Evolutionary conservation across 2,113 vertebrate genomes (phyloP).

Genomic region (Etheostoma cragini): DNA sequence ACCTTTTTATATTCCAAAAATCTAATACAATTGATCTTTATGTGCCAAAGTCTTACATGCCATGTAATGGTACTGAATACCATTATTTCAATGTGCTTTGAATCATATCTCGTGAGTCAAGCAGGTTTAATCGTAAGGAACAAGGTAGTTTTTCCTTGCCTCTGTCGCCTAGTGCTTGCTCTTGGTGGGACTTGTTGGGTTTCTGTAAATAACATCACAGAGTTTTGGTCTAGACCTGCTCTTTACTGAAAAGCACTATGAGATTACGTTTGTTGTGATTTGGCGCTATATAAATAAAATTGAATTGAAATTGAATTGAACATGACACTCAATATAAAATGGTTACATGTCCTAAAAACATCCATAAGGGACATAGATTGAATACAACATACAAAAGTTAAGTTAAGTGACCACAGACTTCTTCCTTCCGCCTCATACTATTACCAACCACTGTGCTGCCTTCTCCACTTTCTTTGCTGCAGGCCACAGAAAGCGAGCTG

Average conservation of each 20-base stretch:
- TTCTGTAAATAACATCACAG: too few relatives aligned
- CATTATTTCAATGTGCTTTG: background rate
- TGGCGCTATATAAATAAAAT: too few relatives aligned
- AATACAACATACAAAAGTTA: background rate
- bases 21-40: background rate
- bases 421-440: background rate
- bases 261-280: too few relatives aligned
- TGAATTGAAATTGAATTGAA: too few relatives aligned
- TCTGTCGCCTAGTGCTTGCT: too few relatives aligned
- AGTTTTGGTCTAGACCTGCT: too few relatives aligned
- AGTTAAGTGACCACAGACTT: background rate
- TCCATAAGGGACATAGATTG: background rate
- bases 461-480: conserved; percentile 39
- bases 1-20: background rate
- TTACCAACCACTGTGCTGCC: background rate
- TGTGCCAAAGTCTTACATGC: background rate
- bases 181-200: too few relatives aligned
- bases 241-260: too few relatives aligned
- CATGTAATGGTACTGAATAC: background rate
- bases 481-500: conserved; percentile 97
- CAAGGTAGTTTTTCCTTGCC: too few relatives aligned
- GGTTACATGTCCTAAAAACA: background rate
- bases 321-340: background rate
- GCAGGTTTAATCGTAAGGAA: background rate
- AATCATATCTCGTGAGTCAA: conserved; percentile 5